A percentile compares a stretch with the other conserved stretches of the same genome.
These are phyloP conservation scores for Itoplectis maculator DNA, from an alignment of 2,888 invertebrate genomes.

Conservation along the genomic window DNA sequence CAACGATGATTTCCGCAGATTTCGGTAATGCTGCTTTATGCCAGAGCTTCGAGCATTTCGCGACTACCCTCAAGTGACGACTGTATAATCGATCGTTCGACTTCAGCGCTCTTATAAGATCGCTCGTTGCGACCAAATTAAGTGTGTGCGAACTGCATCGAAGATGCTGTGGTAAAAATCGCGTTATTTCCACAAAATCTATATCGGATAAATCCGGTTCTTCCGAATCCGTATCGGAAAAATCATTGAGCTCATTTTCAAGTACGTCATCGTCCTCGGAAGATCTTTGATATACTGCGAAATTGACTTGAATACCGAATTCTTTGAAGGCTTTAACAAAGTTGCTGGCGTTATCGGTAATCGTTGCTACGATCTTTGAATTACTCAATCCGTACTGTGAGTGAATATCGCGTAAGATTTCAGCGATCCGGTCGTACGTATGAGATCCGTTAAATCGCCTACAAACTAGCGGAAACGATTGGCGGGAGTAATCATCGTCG, in stretches of 20 bases:
- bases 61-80: too few relatives aligned
- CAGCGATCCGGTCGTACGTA: constrained; percentile 11
- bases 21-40: too few relatives aligned
- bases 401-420: neutral
- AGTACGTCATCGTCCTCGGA: neutral
- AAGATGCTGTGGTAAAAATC: constrained; percentile 8
- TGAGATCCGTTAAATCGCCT: constrained; percentile 2
- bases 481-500: constrained; percentile 12
- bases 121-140: constrained; percentile 14
- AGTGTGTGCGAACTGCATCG: constrained; percentile 19
- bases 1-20: too few relatives aligned
- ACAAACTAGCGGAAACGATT: constrained; percentile 16
- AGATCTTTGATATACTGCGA: constrained; percentile 3
- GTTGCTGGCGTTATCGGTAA: constrained; percentile 35
- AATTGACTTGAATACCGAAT: constrained; percentile 19
- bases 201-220: neutral
- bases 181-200: constrained; percentile 9
- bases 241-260: constrained; percentile 6
- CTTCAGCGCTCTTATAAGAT: neutral
- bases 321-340: constrained; percentile 41
- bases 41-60: too few relatives aligned
- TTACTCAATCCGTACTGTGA: constrained; percentile 7
- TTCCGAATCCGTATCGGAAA: constrained; percentile 4
- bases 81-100: neutral
- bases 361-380: constrained; percentile 23